Evolutionary conservation across 2,888 invertebrate genomes (phyloP), one percentile per base, ranked within the genome.

Genomic region (Leptinotarsa haldemani): DNA sequence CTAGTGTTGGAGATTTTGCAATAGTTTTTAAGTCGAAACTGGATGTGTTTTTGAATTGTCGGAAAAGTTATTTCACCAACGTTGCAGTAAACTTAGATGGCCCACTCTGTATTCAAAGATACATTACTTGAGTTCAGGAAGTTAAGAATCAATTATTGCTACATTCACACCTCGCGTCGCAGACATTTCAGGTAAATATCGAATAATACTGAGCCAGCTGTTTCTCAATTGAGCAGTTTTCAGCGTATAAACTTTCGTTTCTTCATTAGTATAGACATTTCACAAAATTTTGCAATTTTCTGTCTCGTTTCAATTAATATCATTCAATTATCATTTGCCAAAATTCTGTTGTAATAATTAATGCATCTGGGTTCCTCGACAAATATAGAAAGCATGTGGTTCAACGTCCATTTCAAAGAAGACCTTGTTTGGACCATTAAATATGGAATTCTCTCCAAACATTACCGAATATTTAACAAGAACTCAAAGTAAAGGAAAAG

Each of bases 341-440:
- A 61, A 61, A 61, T 40, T n/a, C 9, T 61, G 25, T 25, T 7
- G 61, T 16, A 30, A 61, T 61, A 61, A 61, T 61, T 30, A 61
- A 61, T 61, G 61, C 61, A 61, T 61, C 61, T 30, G 61, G 61
- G 61, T 61, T n/a, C 18, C 16, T 61, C 40, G 61, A 61, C 30
- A n/a, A 61, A 61, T 61, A 61, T 40, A 30, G 61, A 61, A 61
- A 61, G 61, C 40, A 61, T 2, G 22, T 40, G 13, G 61, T 61
- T 61, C 40, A 30, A 61, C n/a, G 61, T 61, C n/a, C 61, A 61
- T 40, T n/a, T 13, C 16, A 61, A 30, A 61, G 61, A 61, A 30
- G 61, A 61, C 61, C 61, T 61, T 61, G 61, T 40, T 40, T n/a
- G 2, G 25, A 40, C n/a, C 25, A 58, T 25, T 25, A 15, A 12